These are phyloP conservation scores for Amphipoea lucens DNA, from an alignment of 2,888 invertebrate genomes.

Conservation along the genomic window DNA sequence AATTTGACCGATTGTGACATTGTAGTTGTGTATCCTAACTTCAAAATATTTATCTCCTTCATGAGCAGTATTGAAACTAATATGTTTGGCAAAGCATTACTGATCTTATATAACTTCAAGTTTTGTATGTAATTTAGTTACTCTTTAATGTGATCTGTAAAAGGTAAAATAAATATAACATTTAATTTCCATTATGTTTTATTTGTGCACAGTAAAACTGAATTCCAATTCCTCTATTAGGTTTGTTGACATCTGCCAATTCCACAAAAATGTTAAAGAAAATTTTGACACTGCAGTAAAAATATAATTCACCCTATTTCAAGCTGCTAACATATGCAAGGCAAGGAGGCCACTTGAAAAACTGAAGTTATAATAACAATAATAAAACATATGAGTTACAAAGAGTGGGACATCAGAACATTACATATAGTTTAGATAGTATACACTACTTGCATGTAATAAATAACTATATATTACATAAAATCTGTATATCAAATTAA, in stretches of 20 bases:
- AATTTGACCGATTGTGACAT: constrained; percentile 9
- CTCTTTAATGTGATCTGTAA: constrained; percentile 38
- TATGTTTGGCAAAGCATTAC: constrained; percentile 19
- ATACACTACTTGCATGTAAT: constrained; percentile 41
- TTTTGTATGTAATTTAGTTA: constrained; percentile 17
- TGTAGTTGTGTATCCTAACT: constrained; percentile 25
- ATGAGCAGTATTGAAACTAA: constrained; percentile 14
- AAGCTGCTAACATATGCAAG: constrained; percentile 30
- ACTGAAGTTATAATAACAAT: constrained; percentile 19
- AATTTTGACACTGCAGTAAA: constrained; percentile 18
- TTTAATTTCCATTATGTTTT: constrained; percentile 73
- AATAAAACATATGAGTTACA: neutral
- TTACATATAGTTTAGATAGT: constrained; percentile 35
- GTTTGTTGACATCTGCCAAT: constrained; percentile 73
- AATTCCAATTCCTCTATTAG: constrained; percentile 70
- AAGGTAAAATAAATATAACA: constrained; percentile 63
- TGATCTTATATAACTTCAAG: neutral
- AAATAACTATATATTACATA: constrained; percentile 44
- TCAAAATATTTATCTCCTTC: constrained; percentile 21
- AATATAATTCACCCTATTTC: constrained; percentile 12
- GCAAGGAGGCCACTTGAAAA: constrained; percentile 10
- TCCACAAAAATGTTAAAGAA: constrained; percentile 72
- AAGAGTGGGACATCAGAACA: constrained; percentile 29
- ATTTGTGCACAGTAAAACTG: constrained; percentile 80
- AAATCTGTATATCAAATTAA: constrained; percentile 54